Evolutionary conservation across 2,888 invertebrate genomes (phyloP).

Genomic region (Caenorhabditis imperialis): DNA sequence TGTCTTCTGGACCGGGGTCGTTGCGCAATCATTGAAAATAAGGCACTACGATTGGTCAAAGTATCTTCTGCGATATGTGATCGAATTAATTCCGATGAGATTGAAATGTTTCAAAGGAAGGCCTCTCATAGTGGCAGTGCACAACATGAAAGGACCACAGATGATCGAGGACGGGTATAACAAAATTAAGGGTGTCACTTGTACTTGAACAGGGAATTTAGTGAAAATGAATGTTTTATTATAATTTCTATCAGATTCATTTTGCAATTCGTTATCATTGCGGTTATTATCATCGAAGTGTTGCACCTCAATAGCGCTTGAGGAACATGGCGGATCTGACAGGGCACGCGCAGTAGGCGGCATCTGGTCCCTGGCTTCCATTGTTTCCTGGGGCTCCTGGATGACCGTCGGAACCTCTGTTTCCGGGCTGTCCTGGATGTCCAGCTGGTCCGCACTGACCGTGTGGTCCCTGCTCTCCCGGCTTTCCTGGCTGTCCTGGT

Average conservation of each 20-base stretch:
- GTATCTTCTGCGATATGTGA: constrained; percentile 24
- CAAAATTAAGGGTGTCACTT: constrained; percentile 31
- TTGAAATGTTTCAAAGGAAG: constrained; percentile 25
- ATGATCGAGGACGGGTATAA: constrained; percentile 39
- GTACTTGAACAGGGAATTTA: constrained; percentile 1
- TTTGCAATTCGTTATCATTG: constrained; percentile 19
- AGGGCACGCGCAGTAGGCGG: constrained; percentile 48
- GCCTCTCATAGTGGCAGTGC: constrained; percentile 30
- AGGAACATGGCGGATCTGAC: constrained; percentile 46
- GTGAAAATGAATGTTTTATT: constrained; percentile 28
- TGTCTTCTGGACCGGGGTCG: constrained; percentile 53
- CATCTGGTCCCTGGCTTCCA: constrained; percentile 51
- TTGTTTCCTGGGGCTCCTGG: constrained; percentile 57
- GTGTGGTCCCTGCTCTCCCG: constrained; percentile 45
- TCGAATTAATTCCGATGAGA: constrained; percentile 18
- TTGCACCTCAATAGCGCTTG: constrained; percentile 20
- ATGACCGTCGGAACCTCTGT: constrained; percentile 54
- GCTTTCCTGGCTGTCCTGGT: constrained; percentile 59
- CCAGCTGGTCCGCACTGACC: constrained; percentile 42
- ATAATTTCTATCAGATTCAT: constrained; percentile 13
- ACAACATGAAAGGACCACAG: constrained; percentile 40
- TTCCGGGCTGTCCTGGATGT: constrained; percentile 53
- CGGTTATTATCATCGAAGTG: constrained; percentile 3
- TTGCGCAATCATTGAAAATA: constrained; percentile 21
- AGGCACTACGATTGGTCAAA: constrained; percentile 32